A percentile compares a stretch with the other conserved stretches of the same genome.
Conservation (phyloP, 2,888 invertebrate genomes). For the Liopterus haemorrhoidalis region DNA sequence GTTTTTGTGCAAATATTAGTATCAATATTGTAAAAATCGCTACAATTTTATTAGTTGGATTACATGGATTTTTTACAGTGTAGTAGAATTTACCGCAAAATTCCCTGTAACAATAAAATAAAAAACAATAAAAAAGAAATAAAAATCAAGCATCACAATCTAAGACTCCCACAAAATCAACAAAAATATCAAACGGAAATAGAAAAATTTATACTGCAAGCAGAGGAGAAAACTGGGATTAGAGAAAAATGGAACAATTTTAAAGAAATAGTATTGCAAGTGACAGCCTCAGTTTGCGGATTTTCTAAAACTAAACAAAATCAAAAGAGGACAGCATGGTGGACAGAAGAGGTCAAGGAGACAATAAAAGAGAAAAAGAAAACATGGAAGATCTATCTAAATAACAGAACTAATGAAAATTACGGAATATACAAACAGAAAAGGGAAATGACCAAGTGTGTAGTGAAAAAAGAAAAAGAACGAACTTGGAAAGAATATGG, state of each 20-base stretch:
- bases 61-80: too few species aligned
- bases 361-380: constrained; percentile 4
- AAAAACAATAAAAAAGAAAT: constrained; percentile 1
- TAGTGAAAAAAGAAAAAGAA: constrained; percentile 3
- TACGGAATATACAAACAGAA: constrained; percentile 7
- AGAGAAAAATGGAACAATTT: not conserved
- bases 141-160: not conserved
- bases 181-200: constrained; percentile 1
- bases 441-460: constrained; percentile 1
- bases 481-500: constrained; percentile 8
- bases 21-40: too few species aligned
- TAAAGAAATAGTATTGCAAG: not conserved
- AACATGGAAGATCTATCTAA: constrained; percentile 5
- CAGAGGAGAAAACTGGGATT: not conserved
- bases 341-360: not conserved
- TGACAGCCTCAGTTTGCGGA: not conserved
- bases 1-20: too few species aligned
- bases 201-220: not conserved
- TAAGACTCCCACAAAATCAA: not conserved
- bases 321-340: constrained; percentile 6
- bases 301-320: not conserved
- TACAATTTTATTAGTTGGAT: too few species aligned
- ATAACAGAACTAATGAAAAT: not conserved
- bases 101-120: too few species aligned
- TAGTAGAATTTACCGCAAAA: too few species aligned